Evolutionary conservation across 2,797 vertebrate species (phyloP), one percentile per base, ranked within the genome.

Genomic region (Silurus lanzhouensis): DNA sequence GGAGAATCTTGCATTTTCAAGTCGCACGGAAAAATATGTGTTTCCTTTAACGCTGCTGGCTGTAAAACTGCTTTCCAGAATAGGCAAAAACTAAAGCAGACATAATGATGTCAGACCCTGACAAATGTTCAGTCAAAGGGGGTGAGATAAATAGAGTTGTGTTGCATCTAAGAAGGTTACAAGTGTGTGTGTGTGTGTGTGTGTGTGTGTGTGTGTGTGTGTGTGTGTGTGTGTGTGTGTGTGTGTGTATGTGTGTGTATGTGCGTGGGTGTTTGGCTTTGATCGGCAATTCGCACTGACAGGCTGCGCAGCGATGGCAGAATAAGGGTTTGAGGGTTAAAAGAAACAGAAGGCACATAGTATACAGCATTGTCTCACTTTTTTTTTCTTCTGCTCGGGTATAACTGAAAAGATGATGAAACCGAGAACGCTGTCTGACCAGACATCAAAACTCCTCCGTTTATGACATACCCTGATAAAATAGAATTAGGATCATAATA

Each of bases 111-210:
- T 87, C 88, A 78, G 46, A 75, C 75, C 10, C 31, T 80, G 61
- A 66, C 80, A 77, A 55, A 48, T 15, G 84, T 86, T 89, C 78
- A 74, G 61, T 81, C 72, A 76, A n/a, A 83, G 46, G 58, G 68
- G 77, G 86, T 89, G 87, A 86, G 38, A 88, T 38, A 19, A 19
- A 13, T 17, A 1, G 31, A 60, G 84, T 63, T 38, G 85, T 52
- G 76, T 63, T 38, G 85, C 44, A 70, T 31, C 15, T 60, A 20
- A 60, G 17, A 31, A 78, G 19, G 20, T 44, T 44, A 61, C 75
- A 78, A 61, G 4, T 27, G n/a, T 55, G n/a, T 75, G 27, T 76
- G 38, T 6, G 0, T 68, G 38, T 20, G 63, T 55, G 67, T 48
- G 74, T 63, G 72, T 44, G 17, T 48, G 75, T 78, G 68, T 83